phyloP scores from a whole-genome alignment of 2,113 vertebrate genomes.

The Charadrius vociferus region DNA sequence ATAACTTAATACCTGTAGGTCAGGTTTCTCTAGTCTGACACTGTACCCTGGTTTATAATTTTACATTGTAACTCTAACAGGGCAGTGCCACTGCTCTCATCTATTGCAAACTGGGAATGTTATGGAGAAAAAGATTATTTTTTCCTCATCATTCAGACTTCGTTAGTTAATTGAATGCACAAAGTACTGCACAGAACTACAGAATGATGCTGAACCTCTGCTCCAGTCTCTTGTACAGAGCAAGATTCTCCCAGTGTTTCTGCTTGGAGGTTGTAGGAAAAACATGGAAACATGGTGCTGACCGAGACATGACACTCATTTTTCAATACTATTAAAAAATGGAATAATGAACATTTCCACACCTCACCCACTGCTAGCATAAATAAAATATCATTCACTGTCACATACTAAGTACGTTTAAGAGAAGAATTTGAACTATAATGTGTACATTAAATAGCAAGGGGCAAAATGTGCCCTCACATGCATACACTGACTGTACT shows the following conservation, averaged over 20 bases:
- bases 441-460: not conserved
- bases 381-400: not conserved
- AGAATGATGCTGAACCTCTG: not conserved
- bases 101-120: not conserved
- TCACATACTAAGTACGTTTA: not conserved
- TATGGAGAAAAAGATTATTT: not conserved
- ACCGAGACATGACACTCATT: not conserved
- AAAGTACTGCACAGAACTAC: not conserved
- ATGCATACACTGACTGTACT: not conserved
- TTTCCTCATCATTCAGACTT: not conserved
- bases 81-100: not conserved
- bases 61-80: not conserved
- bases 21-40: not conserved
- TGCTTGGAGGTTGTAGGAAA: not conserved
- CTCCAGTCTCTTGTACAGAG: not conserved
- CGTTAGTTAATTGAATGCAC: not conserved
- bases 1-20: not conserved
- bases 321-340: not conserved
- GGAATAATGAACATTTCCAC: constrained; percentile 9
- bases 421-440: not conserved
- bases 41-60: not conserved
- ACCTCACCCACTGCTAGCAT: not conserved
- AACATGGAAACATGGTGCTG: not conserved
- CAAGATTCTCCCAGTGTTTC: not conserved
- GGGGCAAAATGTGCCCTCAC: not conserved